phyloP scores from a whole-genome alignment of 2,888 invertebrate genomes.

The Aspidiotus rigidus region DNA sequence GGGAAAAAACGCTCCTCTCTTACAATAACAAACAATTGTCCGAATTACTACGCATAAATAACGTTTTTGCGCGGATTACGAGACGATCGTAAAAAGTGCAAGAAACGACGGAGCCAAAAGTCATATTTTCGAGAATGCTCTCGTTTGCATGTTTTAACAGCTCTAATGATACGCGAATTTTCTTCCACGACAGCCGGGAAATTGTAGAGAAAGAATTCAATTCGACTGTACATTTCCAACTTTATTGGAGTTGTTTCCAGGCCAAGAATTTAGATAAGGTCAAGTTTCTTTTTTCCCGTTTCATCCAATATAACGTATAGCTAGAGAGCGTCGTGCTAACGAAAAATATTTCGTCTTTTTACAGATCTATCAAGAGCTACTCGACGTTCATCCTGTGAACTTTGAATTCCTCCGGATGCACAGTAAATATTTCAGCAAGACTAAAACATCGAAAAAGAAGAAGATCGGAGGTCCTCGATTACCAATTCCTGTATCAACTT shows the following conservation, averaged over 20 bases:
- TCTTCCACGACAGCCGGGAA: neutral
- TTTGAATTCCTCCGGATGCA: neutral
- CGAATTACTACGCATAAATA: no score
- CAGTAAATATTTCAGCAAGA: neutral
- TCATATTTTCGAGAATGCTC: no score
- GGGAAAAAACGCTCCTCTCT: no score
- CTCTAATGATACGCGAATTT: neutral
- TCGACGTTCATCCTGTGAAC: neutral
- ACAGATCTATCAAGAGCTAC: neutral
- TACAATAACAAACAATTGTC: no score
- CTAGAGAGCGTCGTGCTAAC: neutral
- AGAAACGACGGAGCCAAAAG: no score
- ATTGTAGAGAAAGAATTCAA: neutral
- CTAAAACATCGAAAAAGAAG: no score
- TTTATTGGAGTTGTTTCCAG: neutral
- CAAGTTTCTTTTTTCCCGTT: neutral
- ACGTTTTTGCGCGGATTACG: no score
- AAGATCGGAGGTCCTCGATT: no score
- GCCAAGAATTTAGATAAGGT: conserved; percentile 2
- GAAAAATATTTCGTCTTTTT: neutral
- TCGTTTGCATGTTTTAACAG: no score
- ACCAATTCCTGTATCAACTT: no score
- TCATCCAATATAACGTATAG: neutral
- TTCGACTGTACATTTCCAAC: neutral
- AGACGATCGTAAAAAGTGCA: no score